phyloP scores from a whole-genome alignment of 2,888 invertebrate species.

The Hypomecis atomaria region DNA sequence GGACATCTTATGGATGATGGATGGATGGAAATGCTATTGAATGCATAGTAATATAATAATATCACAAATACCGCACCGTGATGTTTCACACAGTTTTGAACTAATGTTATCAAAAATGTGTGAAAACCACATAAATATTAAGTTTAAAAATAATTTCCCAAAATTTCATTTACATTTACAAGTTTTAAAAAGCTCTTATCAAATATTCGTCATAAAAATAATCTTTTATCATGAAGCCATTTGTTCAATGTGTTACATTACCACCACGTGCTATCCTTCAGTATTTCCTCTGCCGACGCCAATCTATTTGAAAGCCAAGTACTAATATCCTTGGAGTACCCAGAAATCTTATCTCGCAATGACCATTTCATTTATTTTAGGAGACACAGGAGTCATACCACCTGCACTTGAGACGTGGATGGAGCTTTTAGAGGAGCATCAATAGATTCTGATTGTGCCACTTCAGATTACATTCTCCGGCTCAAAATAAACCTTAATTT shows the following conservation, averaged over 20 bases:
- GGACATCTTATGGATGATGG: too few species aligned
- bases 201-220: neutral
- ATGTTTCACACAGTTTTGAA: too few species aligned
- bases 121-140: too few species aligned
- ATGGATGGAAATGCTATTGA: too few species aligned
- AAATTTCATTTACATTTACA: too few species aligned
- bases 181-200: neutral
- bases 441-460: conserved; percentile 70
- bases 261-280: conserved; percentile 44
- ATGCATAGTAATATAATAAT: too few species aligned
- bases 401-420: conserved; percentile 78
- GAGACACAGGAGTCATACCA: conserved; percentile 80
- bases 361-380: conserved; percentile 81
- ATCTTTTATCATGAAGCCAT: neutral
- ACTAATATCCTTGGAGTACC: conserved; percentile 46
- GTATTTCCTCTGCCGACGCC: conserved; percentile 51
- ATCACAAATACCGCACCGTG: too few species aligned
- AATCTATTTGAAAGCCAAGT: conserved; percentile 49
- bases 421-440: conserved; percentile 77
- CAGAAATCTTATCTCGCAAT: conserved; percentile 73
- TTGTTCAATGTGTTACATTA: conserved; percentile 12
- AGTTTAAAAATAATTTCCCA: too few species aligned
- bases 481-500: conserved; percentile 47
- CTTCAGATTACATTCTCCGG: conserved; percentile 58
- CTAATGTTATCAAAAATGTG: too few species aligned